Evolutionary conservation across 2,888 invertebrate genomes (phyloP).

Genomic region (Tipula helvola): DNA sequence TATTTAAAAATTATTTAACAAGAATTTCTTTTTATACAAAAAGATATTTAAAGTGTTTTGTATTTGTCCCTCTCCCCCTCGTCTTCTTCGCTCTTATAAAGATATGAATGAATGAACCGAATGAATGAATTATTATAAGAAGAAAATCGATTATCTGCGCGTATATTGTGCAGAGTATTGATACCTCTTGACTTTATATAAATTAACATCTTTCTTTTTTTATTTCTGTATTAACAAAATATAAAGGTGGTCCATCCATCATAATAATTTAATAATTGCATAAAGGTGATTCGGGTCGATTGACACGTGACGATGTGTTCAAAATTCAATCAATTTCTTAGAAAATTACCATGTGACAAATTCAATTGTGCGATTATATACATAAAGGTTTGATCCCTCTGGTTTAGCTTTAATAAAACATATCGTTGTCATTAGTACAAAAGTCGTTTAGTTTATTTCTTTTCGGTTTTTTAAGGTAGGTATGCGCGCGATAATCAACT

Average conservation of each 20-base stretch:
- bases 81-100: background rate
- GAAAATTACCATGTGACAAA: background rate
- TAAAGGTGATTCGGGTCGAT: background rate
- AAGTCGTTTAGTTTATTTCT: background rate
- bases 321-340: background rate
- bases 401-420: background rate
- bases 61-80: background rate
- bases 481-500: background rate
- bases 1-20: background rate
- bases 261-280: background rate
- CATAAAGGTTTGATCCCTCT: background rate
- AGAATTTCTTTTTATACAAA: background rate
- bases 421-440: background rate
- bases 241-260: background rate
- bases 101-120: background rate
- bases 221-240: background rate
- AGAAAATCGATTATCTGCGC: background rate
- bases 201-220: background rate
- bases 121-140: background rate
- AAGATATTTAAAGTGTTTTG: background rate
- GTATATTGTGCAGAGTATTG: background rate
- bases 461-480: background rate
- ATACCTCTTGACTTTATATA: background rate
- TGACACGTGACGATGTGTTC: background rate
- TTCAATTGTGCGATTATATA: background rate